A percentile compares a stretch with the other conserved stretches of the same genome.
phyloP scores from a whole-genome alignment of 2,888 invertebrate genomes.

The Marronus borbonicus region DNA sequence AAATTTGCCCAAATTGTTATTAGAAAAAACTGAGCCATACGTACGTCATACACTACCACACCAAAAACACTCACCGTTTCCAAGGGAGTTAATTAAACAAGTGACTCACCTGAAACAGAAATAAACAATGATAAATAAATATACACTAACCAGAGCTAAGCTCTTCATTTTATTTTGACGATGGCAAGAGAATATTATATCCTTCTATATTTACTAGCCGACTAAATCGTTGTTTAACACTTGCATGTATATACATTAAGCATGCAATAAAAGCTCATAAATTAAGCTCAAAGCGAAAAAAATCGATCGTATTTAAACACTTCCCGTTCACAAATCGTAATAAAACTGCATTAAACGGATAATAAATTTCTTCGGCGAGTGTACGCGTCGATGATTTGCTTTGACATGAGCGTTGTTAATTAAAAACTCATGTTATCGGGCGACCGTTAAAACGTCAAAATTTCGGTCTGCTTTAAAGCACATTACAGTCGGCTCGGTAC shows the following conservation, averaged over 20 bases:
- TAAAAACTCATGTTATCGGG: constrained; percentile 42
- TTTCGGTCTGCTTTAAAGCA: background rate
- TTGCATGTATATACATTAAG: background rate
- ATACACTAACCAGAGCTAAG: background rate
- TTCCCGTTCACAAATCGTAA: constrained; percentile 28
- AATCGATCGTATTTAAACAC: constrained; percentile 14
- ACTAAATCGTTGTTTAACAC: constrained; percentile 2
- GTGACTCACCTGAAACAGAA: constrained; percentile 36
- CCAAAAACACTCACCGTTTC: constrained; percentile 25
- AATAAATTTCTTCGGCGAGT: constrained; percentile 21
- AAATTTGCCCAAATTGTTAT: no score
- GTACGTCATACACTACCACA: background rate
- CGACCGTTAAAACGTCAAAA: constrained; percentile 44
- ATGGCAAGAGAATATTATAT: constrained; percentile 8
- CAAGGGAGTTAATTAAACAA: background rate
- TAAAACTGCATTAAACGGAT: constrained; percentile 40
- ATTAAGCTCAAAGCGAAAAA: constrained; percentile 21
- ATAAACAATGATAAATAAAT: constrained; percentile 20
- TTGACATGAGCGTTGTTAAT: constrained; percentile 41
- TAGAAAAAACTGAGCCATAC: background rate
- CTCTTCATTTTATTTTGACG: background rate
- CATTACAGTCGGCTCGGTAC: background rate
- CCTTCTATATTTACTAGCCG: constrained; percentile 16
- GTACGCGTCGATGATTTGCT: constrained; percentile 29
- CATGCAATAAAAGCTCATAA: constrained; percentile 24